Evolutionary conservation across 2,888 invertebrate species (phyloP), one percentile per base, ranked within the genome.

Genomic region (Drosophila maculinotata): DNA sequence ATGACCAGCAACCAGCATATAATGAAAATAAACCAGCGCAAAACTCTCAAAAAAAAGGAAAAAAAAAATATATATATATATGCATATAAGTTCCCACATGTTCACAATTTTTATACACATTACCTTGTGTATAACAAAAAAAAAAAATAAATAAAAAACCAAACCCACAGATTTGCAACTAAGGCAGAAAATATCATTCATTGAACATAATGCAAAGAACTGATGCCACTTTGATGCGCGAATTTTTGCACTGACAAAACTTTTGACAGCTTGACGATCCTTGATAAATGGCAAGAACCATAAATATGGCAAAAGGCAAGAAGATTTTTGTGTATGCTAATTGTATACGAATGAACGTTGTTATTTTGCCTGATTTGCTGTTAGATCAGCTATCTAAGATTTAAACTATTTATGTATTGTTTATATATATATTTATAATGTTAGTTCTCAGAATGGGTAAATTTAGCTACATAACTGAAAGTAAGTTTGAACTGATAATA

Each of bases 61-160:
- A 14, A 14, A 12, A 4, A 69, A 25, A 12, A 9, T 35, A 23
- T 14, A n/a, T 15, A 35, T 23, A 54, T 28, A 36, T 36, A 20
- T 38, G n/a, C 20, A 31, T 45, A 45, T 45, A 45, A 75, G 79
- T 88, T 88, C 88, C 87, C 88, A 88, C 89, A 88, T 89, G 89
- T 83, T 87, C 83, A 83, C 87, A 85, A 84, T 78, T 87, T 85
- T 87, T 79, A 79, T 73, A 79, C 79, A 72, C 66, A 82, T 82
- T 85, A 72, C 60, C 57, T 69, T 58, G 74, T 59, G 69, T 74
- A 59, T 26, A 38, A 10, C 8, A 17, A 10, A 36, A 14, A 17
- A 14, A 25, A 12, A 51, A 49, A 51, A 12, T 17, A n/a, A 45
- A 63, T 25, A 23, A 57, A 64, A 63, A 64, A 53, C 41, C 70